Percentiles rank a stretch among this genome's conserved stretches.
Evolutionary conservation across 2,113 vertebrate genomes (phyloP).

Genomic region (Ploceus nigricollis): DNA sequence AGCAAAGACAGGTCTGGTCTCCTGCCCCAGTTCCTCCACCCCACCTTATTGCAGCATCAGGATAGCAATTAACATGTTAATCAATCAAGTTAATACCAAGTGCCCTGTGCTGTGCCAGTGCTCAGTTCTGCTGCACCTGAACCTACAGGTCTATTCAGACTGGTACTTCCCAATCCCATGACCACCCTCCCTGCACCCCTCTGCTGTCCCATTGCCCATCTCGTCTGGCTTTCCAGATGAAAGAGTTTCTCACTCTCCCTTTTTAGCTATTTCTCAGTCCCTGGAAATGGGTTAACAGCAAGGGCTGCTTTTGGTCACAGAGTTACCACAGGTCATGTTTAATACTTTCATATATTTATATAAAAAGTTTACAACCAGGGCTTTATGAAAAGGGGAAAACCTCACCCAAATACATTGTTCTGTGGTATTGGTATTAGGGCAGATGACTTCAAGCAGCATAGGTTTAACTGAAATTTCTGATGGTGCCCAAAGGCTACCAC

Average conservation of each 20-base stretch:
- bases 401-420: not conserved
- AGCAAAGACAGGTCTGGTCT: not conserved
- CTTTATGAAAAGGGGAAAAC: not conserved
- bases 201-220: not conserved
- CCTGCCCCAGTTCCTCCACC: not conserved
- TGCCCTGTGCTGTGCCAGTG: not conserved
- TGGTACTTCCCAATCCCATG: not conserved
- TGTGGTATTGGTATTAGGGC: not conserved
- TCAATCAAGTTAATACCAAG: not conserved
- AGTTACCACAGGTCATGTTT: not conserved
- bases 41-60: not conserved
- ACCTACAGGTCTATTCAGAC: not conserved
- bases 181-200: not conserved
- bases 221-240: accelerated
- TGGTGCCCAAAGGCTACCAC: not conserved
- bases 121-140: not conserved
- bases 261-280: not conserved
- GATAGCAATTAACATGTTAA: not conserved
- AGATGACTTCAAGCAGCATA: not conserved
- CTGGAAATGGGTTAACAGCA: not conserved
- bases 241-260: not conserved
- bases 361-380: not conserved
- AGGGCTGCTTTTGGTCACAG: not conserved
- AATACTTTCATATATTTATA: not conserved
- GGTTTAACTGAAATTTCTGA: not conserved